Percentiles rank a stretch among this genome's conserved stretches.
Evolutionary conservation across 2,113 vertebrate genomes (phyloP).

Genomic region (Octodon degus): DNA sequence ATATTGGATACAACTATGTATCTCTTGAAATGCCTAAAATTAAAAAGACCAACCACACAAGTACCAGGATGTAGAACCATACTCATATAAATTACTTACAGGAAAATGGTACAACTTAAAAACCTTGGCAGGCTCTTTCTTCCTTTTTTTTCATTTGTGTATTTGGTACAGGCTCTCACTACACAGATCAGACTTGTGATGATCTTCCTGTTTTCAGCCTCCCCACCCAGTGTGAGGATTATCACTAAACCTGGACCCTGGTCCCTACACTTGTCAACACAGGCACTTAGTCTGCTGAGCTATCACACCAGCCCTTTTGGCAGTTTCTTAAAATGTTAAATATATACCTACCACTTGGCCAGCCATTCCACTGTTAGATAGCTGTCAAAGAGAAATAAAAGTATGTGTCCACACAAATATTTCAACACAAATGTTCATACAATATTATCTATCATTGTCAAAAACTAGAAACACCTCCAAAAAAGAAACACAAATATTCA

Average conservation of each 20-base stretch:
- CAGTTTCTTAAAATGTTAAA: conserved; percentile 15
- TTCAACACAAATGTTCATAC: conserved; percentile 8
- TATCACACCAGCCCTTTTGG: too few species aligned
- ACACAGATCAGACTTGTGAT: too few species aligned
- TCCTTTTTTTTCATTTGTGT: too few species aligned
- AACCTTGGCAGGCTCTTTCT: background rate
- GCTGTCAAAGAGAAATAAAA: background rate
- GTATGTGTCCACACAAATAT: background rate
- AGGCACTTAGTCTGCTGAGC: too few species aligned
- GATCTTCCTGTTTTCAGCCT: too few species aligned
- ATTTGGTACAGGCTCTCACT: too few species aligned
- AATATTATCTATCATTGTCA: background rate
- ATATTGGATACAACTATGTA: background rate
- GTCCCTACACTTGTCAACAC: too few species aligned
- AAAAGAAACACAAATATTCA: conserved; percentile 2
- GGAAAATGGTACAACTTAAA: background rate
- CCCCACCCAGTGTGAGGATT: too few species aligned
- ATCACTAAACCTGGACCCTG: too few species aligned
- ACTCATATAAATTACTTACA: background rate
- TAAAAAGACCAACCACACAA: background rate
- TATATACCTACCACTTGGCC: background rate
- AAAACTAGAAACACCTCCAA: background rate
- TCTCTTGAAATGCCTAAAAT: background rate
- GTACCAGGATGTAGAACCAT: background rate
- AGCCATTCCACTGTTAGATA: background rate